Percentiles rank a stretch among this genome's conserved stretches.
Evolutionary conservation across 2,797 vertebrate species (phyloP).

Genomic region (Alfaro cultratus): DNA sequence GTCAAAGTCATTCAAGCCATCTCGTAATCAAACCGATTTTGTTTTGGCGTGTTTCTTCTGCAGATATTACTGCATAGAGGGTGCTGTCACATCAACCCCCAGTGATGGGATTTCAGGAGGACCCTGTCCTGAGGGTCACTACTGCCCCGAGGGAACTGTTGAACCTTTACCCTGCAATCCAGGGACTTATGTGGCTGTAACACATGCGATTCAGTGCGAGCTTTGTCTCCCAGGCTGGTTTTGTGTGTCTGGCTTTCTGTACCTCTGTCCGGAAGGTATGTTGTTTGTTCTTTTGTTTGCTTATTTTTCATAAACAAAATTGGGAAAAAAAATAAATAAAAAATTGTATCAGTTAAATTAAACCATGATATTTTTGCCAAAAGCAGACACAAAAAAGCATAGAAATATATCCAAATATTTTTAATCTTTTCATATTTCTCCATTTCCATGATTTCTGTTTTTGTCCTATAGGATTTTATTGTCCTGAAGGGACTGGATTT

Average conservation of each 20-base stretch:
- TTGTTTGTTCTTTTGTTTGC: constrained; percentile 12
- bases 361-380: not conserved
- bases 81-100: constrained; percentile 74
- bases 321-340: not conserved
- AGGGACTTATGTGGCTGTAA: constrained; percentile 81
- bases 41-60: constrained; percentile 9
- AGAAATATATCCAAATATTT: rapidly evolving
- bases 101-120: constrained; percentile 79
- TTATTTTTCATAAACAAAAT: not conserved
- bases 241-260: constrained; percentile 81
- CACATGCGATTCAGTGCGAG: constrained; percentile 79
- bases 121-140: constrained; percentile 80
- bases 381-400: not conserved
- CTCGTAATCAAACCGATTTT: not conserved
- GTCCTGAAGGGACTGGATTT: constrained; percentile 82
- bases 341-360: not conserved
- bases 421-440: not conserved
- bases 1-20: not conserved
- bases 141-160: constrained; percentile 82
- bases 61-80: constrained; percentile 84
- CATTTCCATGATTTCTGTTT: constrained; percentile 25
- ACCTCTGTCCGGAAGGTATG: constrained; percentile 88
- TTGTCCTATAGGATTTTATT: constrained; percentile 85
- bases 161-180: constrained; percentile 78
- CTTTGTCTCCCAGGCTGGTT: constrained; percentile 85